Percentiles rank a stretch among this genome's conserved stretches.
Conservation (phyloP, 2,888 invertebrate genomes). For the Campoletis raptor region DNA sequence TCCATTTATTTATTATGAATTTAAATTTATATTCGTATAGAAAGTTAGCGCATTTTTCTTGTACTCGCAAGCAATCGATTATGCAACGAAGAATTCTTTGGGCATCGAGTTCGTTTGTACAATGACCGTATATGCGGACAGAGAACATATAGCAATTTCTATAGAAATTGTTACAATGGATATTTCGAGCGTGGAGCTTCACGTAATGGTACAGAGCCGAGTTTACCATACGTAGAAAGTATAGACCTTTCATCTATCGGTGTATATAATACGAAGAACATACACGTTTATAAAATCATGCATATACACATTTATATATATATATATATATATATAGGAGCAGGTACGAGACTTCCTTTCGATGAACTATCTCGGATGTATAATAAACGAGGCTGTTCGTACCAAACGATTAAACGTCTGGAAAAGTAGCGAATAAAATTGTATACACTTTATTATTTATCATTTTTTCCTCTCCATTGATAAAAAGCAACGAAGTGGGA, state of each 20-base stretch:
- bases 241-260: background rate
- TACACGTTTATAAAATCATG: background rate
- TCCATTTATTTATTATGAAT: background rate
- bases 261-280: background rate
- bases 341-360: conserved; percentile 54
- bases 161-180: conserved; percentile 65
- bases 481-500: background rate
- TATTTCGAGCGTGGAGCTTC: conserved; percentile 59
- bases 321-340: conserved; percentile 24
- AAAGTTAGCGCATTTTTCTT: conserved; percentile 38
- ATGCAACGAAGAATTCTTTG: conserved; percentile 47
- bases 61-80: conserved; percentile 37
- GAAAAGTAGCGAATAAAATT: conserved; percentile 2
- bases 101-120: conserved; percentile 18
- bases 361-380: conserved; percentile 53
- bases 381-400: conserved; percentile 36
- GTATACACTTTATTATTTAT: background rate
- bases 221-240: conserved; percentile 55
- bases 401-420: conserved; percentile 35
- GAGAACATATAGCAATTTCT: conserved; percentile 44
- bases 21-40: conserved; percentile 30
- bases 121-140: conserved; percentile 3
- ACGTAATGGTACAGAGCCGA: conserved; percentile 50
- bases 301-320: background rate
- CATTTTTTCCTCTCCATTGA: background rate